phyloP scores from a whole-genome alignment of 2,113 vertebrate genomes.

The Dipodomys ordii region DNA sequence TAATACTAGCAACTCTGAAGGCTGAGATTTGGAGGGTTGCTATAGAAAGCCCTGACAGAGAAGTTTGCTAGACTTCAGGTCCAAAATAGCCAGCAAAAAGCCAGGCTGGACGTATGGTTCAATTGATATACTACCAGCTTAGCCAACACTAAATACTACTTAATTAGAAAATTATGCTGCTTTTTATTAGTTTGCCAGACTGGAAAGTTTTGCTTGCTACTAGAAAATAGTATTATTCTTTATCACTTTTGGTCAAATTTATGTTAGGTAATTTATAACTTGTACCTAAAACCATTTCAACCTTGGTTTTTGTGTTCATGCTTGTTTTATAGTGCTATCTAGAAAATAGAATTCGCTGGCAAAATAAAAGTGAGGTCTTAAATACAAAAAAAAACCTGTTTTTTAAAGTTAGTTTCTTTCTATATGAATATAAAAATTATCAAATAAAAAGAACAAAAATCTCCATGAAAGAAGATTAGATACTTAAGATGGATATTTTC shows the following conservation, averaged over 20 bases:
- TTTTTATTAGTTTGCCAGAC: constrained; percentile 12
- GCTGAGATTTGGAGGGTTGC: too few species aligned
- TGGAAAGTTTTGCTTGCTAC: background rate
- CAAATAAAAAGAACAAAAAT: background rate
- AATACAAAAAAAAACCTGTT: background rate
- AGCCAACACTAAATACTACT: too few species aligned
- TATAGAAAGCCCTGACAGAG: too few species aligned
- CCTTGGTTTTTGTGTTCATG: background rate
- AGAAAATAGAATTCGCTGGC: constrained; percentile 11
- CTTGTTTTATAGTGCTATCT: background rate
- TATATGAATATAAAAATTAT: background rate
- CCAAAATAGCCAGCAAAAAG: too few species aligned
- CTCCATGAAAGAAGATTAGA: background rate
- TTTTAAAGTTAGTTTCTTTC: background rate
- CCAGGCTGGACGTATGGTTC: too few species aligned
- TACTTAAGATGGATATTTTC: background rate
- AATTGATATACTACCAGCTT: too few species aligned
- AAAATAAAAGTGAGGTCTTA: background rate
- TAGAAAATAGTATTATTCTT: background rate
- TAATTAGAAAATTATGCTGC: background rate
- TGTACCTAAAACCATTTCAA: background rate
- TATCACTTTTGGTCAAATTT: background rate
- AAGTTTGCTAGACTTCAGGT: too few species aligned
- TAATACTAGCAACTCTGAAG: too few species aligned
- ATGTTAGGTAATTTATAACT: background rate